phyloP scores from a whole-genome alignment of 2,797 vertebrate genomes.

The Macrochelys suwanniensis region DNA sequence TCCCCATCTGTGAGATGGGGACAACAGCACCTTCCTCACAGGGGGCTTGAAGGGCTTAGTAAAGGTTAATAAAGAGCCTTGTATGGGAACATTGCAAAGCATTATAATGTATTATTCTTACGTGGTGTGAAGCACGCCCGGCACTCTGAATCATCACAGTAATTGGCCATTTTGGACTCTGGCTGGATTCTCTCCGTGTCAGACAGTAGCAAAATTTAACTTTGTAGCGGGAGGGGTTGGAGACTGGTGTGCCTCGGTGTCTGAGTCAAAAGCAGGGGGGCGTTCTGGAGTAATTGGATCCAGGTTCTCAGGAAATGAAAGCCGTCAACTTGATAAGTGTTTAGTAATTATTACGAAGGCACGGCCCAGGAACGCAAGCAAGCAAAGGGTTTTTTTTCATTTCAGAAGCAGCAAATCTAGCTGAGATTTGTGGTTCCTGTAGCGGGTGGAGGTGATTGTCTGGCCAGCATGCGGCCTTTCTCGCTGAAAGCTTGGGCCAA shows the following conservation, averaged over 20 bases:
- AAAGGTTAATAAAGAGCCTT: background rate
- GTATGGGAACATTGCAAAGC: slow-evolving; percentile 22
- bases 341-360: slow-evolving; percentile 60
- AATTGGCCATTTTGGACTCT: slow-evolving; percentile 15
- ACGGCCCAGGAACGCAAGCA: background rate
- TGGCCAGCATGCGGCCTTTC: background rate
- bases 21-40: slow-evolving; percentile 45
- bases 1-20: slow-evolving; percentile 45
- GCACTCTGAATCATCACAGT: slow-evolving; percentile 3
- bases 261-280: background rate
- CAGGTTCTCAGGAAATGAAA: slow-evolving; percentile 75
- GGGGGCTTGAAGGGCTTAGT: slow-evolving; percentile 12
- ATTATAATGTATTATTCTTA: slow-evolving; percentile 30
- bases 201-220: background rate
- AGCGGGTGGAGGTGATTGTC: slow-evolving; percentile 47
- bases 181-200: background rate
- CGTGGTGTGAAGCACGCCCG: slow-evolving; percentile 4
- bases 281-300: slow-evolving; percentile 67
- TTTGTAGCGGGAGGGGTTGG: background rate
- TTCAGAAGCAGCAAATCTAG: slow-evolving; percentile 63
- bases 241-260: slow-evolving; percentile 23
- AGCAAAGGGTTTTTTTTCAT: slow-evolving; percentile 38
- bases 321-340: slow-evolving; percentile 69
- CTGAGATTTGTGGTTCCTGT: slow-evolving; percentile 48
- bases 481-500: fast-evolving